phyloP scores from a whole-genome alignment of 2,113 vertebrate species.

The Phalacrocorax aristotelis region DNA sequence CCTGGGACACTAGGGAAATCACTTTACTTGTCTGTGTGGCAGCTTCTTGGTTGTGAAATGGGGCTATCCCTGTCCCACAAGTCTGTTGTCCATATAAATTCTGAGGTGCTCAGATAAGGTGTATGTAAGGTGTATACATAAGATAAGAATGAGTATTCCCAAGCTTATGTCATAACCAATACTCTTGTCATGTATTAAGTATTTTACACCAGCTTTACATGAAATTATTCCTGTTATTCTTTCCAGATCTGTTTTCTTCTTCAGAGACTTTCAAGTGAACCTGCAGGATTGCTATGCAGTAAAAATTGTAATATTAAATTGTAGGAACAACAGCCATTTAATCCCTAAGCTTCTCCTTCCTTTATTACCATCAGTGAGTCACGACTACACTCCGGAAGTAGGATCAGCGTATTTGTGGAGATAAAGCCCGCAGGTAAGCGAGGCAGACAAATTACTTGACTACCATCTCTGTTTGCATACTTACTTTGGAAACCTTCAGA shows the following conservation, averaged over 20 bases:
- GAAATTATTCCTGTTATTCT: background rate
- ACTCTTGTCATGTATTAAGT: background rate
- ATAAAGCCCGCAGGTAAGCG: background rate
- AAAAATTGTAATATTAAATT: background rate
- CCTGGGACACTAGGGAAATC: background rate
- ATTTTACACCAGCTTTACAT: background rate
- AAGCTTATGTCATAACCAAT: background rate
- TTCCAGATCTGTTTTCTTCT: background rate
- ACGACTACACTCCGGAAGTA: background rate
- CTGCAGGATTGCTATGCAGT: background rate
- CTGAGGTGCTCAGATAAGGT: background rate
- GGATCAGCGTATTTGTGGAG: background rate
- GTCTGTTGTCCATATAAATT: background rate
- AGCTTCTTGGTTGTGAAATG: background rate
- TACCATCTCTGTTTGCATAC: background rate
- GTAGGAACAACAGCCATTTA: background rate
- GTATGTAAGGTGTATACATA: background rate
- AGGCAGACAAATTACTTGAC: background rate
- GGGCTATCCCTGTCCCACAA: background rate
- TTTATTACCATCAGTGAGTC: background rate
- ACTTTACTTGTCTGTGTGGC: background rate
- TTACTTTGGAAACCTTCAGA: slow-evolving; percentile 79
- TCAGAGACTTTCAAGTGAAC: background rate
- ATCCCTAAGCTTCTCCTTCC: background rate
- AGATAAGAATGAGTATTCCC: background rate